A percentile compares a stretch with the other conserved stretches of the same genome.
These are phyloP conservation scores for Eutrigla gurnardus DNA, from an alignment of 2,797 vertebrate genomes.

Conservation along the genomic window DNA sequence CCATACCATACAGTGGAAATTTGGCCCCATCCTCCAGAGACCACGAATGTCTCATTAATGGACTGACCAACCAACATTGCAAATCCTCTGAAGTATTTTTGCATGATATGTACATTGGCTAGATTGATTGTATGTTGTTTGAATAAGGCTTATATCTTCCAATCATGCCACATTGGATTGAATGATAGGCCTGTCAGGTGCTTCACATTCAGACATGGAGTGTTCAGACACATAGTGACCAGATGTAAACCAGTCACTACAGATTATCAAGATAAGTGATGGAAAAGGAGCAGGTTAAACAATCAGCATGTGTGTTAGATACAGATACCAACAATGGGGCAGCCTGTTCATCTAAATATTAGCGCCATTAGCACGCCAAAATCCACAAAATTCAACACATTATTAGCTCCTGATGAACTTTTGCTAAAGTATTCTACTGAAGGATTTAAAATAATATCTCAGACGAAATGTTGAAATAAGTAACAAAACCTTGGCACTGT, in stretches of 20 bases:
- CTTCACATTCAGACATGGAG: constrained; percentile 11
- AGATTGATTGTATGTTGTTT: not conserved
- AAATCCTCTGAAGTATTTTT: not conserved
- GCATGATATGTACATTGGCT: not conserved
- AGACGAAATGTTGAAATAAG: not conserved
- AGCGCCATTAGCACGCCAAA: not conserved
- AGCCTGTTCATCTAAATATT: not conserved
- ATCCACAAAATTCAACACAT: not conserved
- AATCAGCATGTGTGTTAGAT: not conserved
- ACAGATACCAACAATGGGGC: constrained; percentile 1
- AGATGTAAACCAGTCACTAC: not conserved
- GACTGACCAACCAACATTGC: not conserved
- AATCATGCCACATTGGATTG: not conserved
- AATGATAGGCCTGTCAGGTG: not conserved
- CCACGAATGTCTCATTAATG: not conserved
- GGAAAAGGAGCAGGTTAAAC: constrained; percentile 1
- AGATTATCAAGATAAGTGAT: constrained; percentile 9
- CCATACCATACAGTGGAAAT: not conserved
- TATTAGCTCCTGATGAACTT: not conserved
- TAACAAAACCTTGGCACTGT: not conserved
- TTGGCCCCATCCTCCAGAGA: not conserved
- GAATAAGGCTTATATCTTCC: not conserved
- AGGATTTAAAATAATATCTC: constrained; percentile 5
- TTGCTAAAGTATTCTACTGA: not conserved
- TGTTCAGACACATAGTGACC: not conserved